These are phyloP conservation scores for Atopsyche davidsoni DNA, from an alignment of 1,140 invertebrate species.

Conservation along the genomic window DNA sequence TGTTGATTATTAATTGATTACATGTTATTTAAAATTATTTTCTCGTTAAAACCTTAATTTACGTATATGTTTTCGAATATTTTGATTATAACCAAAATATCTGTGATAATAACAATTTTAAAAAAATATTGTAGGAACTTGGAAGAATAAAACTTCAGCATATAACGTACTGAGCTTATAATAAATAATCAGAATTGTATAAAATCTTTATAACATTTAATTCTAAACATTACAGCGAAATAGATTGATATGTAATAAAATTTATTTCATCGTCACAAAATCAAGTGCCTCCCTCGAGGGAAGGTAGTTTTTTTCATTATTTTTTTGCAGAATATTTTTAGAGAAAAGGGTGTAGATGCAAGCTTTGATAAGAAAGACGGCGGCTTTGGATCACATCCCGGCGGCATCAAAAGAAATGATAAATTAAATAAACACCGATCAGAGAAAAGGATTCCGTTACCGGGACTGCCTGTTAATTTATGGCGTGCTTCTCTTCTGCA, in stretches of 20 bases:
- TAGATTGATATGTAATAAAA: neutral
- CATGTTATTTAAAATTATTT: too few species aligned
- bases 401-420: slow-evolving; percentile 27
- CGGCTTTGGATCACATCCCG: slow-evolving; percentile 18
- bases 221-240: slow-evolving; percentile 3
- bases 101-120: too few species aligned
- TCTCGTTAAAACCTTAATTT: too few species aligned
- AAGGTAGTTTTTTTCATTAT: too few species aligned
- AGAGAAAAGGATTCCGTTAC: too few species aligned
- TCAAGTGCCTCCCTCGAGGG: too few species aligned
- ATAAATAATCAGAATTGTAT: neutral
- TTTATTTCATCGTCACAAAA: too few species aligned
- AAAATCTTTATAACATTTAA: neutral
- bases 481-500: too few species aligned
- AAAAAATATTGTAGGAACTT: neutral
- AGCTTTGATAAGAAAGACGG: slow-evolving; percentile 10
- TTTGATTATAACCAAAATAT: too few species aligned
- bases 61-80: too few species aligned
- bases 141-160: neutral
- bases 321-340: slow-evolving; percentile 1
- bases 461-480: too few species aligned
- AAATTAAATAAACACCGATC: slow-evolving; percentile 28
- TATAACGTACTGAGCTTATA: neutral
- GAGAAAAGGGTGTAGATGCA: slow-evolving; percentile 17
- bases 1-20: too few species aligned